Evolutionary conservation across 2,113 vertebrate genomes (phyloP).

Genomic region (Hippotragus niger): DNA sequence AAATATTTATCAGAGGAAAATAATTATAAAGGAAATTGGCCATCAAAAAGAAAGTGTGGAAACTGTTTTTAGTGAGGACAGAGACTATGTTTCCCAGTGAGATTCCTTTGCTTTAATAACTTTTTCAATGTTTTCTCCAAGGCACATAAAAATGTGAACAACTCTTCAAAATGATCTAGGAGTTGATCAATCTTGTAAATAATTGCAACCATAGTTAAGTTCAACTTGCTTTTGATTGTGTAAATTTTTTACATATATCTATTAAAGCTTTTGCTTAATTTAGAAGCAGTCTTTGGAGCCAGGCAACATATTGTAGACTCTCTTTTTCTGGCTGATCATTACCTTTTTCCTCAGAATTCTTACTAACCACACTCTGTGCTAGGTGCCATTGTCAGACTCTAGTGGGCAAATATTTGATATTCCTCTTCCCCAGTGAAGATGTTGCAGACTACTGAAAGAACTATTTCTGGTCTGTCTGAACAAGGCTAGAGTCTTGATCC

Average conservation of each 20-base stretch:
- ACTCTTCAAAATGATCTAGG: conserved; percentile 34
- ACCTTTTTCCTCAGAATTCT: neutral
- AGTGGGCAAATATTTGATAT: neutral
- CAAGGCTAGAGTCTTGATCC: neutral
- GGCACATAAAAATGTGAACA: neutral
- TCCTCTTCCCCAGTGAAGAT: neutral
- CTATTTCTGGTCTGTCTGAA: neutral
- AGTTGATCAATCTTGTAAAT: conserved; percentile 27
- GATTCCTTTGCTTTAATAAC: conserved; percentile 40
- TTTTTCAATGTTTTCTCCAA: neutral
- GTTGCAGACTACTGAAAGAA: neutral
- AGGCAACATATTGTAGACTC: neutral
- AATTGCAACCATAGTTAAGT: conserved; percentile 3
- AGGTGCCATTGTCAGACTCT: neutral
- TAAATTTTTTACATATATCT: neutral
- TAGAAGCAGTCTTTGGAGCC: neutral
- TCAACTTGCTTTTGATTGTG: conserved; percentile 32
- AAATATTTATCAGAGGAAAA: neutral
- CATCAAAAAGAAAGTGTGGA: neutral
- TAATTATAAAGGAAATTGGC: conserved; percentile 28
- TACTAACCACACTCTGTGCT: neutral
- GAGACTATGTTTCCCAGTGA: neutral
- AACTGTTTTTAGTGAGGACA: conserved; percentile 28
- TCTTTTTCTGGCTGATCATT: neutral
- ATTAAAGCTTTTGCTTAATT: neutral